phyloP scores from a whole-genome alignment of 2,888 invertebrate species.

The Xanthia icteritia region DNA sequence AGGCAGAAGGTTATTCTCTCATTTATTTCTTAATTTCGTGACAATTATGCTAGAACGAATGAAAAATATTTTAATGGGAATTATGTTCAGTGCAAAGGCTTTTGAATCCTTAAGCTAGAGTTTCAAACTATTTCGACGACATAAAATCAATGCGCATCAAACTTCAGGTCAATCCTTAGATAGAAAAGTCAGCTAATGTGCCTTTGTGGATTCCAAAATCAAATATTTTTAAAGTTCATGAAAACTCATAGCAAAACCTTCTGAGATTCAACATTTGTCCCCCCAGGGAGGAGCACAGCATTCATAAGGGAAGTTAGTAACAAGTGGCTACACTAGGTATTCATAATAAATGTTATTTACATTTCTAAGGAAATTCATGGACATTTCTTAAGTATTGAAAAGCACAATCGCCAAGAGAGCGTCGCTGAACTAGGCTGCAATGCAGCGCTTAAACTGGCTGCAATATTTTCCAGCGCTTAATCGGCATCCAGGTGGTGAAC shows the following conservation, averaged over 20 bases:
- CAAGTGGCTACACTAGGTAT: conserved; percentile 41
- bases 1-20: not conserved
- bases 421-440: conserved; percentile 69
- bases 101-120: not conserved
- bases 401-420: conserved; percentile 74
- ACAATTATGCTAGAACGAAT: not conserved
- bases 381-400: conserved; percentile 66
- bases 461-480: conserved; percentile 70
- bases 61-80: not conserved
- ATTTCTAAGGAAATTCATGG: conserved; percentile 60
- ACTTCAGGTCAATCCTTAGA: not conserved
- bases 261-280: not conserved
- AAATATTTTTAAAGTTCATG: not conserved
- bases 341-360: conserved; percentile 61
- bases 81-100: not conserved
- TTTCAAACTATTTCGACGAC: not conserved
- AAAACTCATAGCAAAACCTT: conserved; percentile 14
- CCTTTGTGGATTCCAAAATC: not conserved
- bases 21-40: not conserved
- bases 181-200: not conserved
- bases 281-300: conserved; percentile 3
- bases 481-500: conserved; percentile 69
- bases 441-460: conserved; percentile 67
- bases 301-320: conserved; percentile 44
- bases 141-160: conserved; percentile 11